Evolutionary conservation across 1,140 invertebrate genomes (phyloP).

Genomic region (Homarus americanus): DNA sequence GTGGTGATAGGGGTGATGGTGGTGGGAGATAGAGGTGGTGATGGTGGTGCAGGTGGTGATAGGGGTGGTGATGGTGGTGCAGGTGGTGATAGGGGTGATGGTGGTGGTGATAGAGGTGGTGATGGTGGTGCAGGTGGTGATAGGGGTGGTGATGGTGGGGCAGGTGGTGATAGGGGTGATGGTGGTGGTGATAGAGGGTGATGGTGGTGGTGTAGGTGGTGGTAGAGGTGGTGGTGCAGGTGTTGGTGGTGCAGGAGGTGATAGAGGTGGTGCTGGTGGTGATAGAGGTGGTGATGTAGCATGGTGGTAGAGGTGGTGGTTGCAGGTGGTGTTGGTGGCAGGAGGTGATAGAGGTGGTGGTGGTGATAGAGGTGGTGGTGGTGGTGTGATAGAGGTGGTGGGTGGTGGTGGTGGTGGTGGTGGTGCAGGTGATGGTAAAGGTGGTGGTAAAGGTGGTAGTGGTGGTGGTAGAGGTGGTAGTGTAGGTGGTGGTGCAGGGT

Average conservation of each 20-base stretch:
- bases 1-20: no score
- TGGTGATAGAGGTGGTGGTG: no score
- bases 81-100: background rate
- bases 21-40: background rate
- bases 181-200: no score
- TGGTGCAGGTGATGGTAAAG: no score
- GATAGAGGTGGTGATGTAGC: background rate
- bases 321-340: background rate
- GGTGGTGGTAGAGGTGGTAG: background rate
- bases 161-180: background rate
- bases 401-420: background rate
- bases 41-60: background rate
- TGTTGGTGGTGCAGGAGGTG: no score
- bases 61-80: background rate
- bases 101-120: background rate
- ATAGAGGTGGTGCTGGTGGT: no score
- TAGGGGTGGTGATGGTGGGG: background rate
- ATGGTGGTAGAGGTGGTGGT: background rate
- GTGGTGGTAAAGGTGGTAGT: background rate
- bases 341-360: no score
- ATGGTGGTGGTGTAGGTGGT: background rate
- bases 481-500: background rate
- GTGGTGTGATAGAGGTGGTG: background rate
- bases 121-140: background rate
- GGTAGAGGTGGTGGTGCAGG: conserved; percentile 2